phyloP scores from a whole-genome alignment of 2,888 invertebrate species.

The Limnephilus auricula region DNA sequence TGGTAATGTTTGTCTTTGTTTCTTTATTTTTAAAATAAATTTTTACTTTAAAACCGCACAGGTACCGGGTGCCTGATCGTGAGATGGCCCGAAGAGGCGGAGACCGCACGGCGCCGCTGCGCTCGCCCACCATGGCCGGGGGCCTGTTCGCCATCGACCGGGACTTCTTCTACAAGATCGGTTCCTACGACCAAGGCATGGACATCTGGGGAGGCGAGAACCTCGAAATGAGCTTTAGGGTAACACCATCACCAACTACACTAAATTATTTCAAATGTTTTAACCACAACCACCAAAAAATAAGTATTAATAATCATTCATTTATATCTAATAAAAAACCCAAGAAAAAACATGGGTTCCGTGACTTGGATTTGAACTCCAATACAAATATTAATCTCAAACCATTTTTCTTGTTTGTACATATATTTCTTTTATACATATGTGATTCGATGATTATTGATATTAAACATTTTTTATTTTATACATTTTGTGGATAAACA shows the following conservation, averaged over 20 bases:
- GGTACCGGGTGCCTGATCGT: conserved; percentile 98
- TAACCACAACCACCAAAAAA: not conserved
- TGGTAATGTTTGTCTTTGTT: too few species aligned
- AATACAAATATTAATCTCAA: not conserved
- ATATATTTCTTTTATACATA: not conserved
- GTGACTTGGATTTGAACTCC: not conserved
- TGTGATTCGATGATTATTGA: not conserved
- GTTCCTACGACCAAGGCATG: conserved; percentile 99
- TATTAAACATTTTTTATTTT: too few species aligned
- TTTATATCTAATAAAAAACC: not conserved
- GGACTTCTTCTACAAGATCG: conserved; percentile 98
- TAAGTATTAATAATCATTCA: not conserved
- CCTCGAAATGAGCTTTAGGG: conserved; percentile 96
- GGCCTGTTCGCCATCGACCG: conserved; percentile 96
- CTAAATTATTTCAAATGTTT: not conserved
- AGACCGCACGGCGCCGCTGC: conserved; percentile 93
- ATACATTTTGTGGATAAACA: not conserved
- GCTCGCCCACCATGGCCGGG: conserved; percentile 99
- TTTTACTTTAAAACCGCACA: conserved; percentile 69
- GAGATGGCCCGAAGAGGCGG: conserved; percentile 96
- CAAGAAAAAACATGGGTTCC: not conserved
- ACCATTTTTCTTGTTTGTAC: not conserved
- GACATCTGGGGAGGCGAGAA: conserved; percentile 99
- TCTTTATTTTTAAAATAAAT: not conserved
- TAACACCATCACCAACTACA: conserved; percentile 72